Base-by-base conservation (phyloP, 2,888 invertebrate genomes). In the Plutella xylostella region DNA sequence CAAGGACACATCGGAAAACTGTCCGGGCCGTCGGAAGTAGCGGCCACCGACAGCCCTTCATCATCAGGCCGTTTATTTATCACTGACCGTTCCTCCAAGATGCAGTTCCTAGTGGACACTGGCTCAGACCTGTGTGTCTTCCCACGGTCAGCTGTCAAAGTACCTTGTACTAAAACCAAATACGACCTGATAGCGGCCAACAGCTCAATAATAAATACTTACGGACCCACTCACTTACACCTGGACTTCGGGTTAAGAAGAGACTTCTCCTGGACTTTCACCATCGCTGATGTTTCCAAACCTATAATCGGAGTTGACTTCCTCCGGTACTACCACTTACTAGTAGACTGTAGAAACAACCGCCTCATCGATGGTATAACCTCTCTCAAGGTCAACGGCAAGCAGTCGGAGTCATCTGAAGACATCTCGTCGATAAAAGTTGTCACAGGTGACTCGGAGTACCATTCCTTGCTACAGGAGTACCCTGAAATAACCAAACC, bases 261-360 rank as follows among this genome's bases (percentile, higher is more conserved):
- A 0, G 45, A 48, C 1, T 43, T 51, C 20, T 3, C 2, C 0
- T 49, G 49, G 51, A 19, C 40, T 9, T 51, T 53, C 17, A 43
- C 49, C 2, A 42, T 51, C 2, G 51, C 50, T 1, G 50, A 53
- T 7, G 50, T 53, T 17, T 21, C 7, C 12, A 45, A 39, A 3
- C 33, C 50, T 11, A 51, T 53, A 0, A 51, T 50, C 4, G 51
- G 53, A 5, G 43, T 48, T 1, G 50, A 50, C 19, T 48, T 51
- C 20, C 35, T 53, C 19, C 22, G 45, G 0, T 42, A 51, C 17
- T 34, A 34, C 15, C 14, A 34, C 15, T 6, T 34, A 1, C 9
- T 34, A 3, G 15, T 9, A 4, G 17, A 34, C 4, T 34, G 34
- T 17, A 14, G 14, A 34, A 6, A 34, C 7, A 6, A 28, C 11